phyloP scores from a whole-genome alignment of 2,113 vertebrate genomes.

The Ellobius talpinus region DNA sequence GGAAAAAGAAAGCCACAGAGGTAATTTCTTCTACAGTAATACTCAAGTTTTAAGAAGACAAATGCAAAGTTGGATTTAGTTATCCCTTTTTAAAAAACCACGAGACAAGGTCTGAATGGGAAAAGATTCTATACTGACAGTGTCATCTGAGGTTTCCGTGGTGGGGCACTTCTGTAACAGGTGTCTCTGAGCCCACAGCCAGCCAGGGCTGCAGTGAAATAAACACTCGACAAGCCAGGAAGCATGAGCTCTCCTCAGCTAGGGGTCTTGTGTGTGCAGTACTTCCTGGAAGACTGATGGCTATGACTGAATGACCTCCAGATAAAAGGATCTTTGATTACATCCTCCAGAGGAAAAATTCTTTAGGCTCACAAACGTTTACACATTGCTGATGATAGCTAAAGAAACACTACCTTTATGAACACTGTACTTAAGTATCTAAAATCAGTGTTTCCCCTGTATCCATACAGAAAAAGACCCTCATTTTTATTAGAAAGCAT shows the following conservation, averaged over 20 bases:
- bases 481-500: constrained; percentile 52
- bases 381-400: constrained; percentile 9
- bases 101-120: constrained; percentile 66
- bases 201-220: neutral
- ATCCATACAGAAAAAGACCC: neutral
- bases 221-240: neutral
- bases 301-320: neutral
- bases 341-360: neutral
- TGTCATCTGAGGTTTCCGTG: constrained; percentile 60
- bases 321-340: constrained; percentile 38
- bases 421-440: neutral
- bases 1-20: constrained; percentile 81
- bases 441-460: constrained; percentile 60
- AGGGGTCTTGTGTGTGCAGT: neutral
- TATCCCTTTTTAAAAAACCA: constrained; percentile 63
- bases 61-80: constrained; percentile 64
- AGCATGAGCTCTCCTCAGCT: neutral
- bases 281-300: constrained; percentile 27
- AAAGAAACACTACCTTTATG: constrained; percentile 33
- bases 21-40: constrained; percentile 77
- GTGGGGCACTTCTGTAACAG: constrained; percentile 54
- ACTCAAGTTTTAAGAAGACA: constrained; percentile 76
- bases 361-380: neutral
- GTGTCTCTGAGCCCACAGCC: neutral
- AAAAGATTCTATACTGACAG: constrained; percentile 64